Evolutionary conservation across 2,113 vertebrate species (phyloP).

Genomic region (Dinomys branickii): DNA sequence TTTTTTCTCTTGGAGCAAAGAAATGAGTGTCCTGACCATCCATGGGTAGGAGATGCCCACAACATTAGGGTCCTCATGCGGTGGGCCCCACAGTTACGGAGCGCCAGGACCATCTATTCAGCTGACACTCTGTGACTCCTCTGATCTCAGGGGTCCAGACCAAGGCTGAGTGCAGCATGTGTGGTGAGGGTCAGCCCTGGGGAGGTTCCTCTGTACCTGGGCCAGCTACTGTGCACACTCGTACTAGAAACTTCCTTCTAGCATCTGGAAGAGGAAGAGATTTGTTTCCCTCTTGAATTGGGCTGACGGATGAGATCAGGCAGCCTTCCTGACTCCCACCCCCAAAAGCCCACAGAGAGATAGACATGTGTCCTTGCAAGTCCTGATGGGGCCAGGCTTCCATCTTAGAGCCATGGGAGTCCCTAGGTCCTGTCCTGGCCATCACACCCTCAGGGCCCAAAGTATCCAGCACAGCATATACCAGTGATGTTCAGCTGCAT

Average conservation of each 20-base stretch:
- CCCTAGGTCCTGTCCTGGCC: neutral
- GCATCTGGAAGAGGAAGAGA: neutral
- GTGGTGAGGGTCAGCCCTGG: too few species aligned
- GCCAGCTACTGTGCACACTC: neutral
- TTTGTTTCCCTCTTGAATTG: neutral
- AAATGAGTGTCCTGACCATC: neutral
- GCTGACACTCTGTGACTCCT: neutral
- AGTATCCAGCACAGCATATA: neutral
- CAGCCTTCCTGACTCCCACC: neutral
- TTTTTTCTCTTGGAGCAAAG: neutral
- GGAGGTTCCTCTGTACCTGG: neutral
- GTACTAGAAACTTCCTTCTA: neutral
- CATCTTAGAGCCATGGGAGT: too few species aligned
- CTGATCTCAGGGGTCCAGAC: neutral
- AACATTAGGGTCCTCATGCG: neutral
- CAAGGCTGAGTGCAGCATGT: too few species aligned
- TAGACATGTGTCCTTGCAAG: neutral
- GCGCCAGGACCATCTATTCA: neutral
- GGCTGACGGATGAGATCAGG: neutral
- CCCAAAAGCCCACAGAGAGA: neutral
- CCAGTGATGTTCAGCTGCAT: neutral
- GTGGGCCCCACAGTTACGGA: neutral
- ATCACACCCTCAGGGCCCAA: fast-evolving
- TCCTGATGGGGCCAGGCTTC: too few species aligned
- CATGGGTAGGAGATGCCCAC: neutral